Base-by-base conservation (phyloP, 2,797 vertebrate species). In the Diplodus puntazzo region DNA sequence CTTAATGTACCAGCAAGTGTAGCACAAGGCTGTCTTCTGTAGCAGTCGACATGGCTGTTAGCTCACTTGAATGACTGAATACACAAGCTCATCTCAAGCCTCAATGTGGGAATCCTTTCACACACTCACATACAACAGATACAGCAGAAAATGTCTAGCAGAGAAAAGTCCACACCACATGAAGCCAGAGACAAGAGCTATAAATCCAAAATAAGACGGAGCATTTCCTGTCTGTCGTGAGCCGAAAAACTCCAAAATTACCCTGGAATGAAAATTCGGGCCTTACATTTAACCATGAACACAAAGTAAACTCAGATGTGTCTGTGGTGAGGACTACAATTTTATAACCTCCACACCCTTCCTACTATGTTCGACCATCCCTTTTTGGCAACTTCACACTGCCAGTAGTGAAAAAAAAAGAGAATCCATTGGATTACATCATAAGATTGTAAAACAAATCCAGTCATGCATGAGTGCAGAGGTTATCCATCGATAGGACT, bases 201-300 rank as follows among this genome's bases (percentile, higher is more conserved):
- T 60, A 84, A 84, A 80, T 75, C 77, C n/a, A 75, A 86, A 89
- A 88, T 85, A 77, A 59, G 30, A 81, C 21, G 0, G 17, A 73
- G 64, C 75, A 54, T 83, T 91, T 90, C 81, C 86, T 89, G 82
- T 73, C 69, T 77, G 72, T 62, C 21, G 23, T 39, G 55, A 79
- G 21, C 62, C 63, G 69, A 58, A 72, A 70, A 79, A 82, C 52
- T 49, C 79, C 57, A 63, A 68, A 83, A 78, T 84, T 59, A 85
- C 59, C 59, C 79, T 63, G 77, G 78, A 86, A 88, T 84, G 64
- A 84, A 86, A 87, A 78, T 68, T 14, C 78, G 84, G 39, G 63
- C 69, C 68, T 80, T 79, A 63, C 69, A 70, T 76, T 89, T 58
- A 53, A 80, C 82, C 62, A 82, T 27, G 39, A 83, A 79, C 42